These are phyloP conservation scores for Solen grandis DNA, from an alignment of 1,140 invertebrate genomes.

Conservation along the genomic window DNA sequence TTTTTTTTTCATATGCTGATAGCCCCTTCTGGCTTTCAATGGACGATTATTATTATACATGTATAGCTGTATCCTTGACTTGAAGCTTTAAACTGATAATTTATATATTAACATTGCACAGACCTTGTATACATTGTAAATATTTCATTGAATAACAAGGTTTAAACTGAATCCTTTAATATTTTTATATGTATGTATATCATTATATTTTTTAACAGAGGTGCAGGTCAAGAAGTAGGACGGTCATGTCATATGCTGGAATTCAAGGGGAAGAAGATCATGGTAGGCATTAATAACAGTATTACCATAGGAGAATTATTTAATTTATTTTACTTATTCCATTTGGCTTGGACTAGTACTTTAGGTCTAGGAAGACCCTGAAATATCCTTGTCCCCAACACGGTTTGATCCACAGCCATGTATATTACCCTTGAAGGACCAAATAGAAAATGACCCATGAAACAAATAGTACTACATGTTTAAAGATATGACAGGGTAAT, in stretches of 20 bases:
- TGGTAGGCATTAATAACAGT: conserved; percentile 85
- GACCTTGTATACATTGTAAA: background rate
- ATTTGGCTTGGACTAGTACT: too few species aligned
- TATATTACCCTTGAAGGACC: too few species aligned
- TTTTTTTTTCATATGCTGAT: too few species aligned
- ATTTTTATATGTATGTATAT: background rate
- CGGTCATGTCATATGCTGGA: conserved; percentile 98
- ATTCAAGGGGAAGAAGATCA: conserved; percentile 99
- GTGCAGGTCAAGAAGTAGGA: conserved; percentile 99
- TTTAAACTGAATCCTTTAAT: background rate
- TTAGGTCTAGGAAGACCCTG: too few species aligned
- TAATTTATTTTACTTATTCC: background rate
- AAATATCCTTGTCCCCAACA: too few species aligned
- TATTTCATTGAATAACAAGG: background rate
- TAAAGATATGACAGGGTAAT: too few species aligned
- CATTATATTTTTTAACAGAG: conserved; percentile 80
- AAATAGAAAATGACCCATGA: too few species aligned
- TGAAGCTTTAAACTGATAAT: background rate
- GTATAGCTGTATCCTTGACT: too few species aligned
- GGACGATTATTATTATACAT: too few species aligned
- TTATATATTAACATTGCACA: background rate
- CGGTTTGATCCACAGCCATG: too few species aligned
- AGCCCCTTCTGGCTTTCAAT: too few species aligned
- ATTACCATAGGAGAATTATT: background rate
- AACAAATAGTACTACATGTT: too few species aligned